These are phyloP conservation scores for Argynnis bischoffii DNA, from an alignment of 2,888 invertebrate species.

Conservation along the genomic window DNA sequence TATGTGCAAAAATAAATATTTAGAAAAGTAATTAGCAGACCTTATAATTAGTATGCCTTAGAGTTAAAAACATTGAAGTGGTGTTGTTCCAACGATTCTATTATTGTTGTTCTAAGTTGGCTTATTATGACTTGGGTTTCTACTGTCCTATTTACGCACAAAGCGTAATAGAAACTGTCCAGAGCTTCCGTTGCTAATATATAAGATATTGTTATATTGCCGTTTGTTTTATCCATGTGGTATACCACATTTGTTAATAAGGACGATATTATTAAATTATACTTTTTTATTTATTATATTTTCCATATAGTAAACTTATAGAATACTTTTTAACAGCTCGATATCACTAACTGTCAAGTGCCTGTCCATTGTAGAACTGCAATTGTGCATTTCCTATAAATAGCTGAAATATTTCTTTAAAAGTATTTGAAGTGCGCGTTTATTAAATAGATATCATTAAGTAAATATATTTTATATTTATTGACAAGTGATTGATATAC, in stretches of 20 bases:
- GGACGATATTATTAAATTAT: too few species aligned
- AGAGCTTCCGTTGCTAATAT: not conserved
- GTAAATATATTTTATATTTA: too few species aligned
- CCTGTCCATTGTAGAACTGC: slow-evolving; percentile 21
- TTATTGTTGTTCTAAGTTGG: slow-evolving; percentile 24
- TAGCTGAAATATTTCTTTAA: not conserved
- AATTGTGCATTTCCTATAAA: slow-evolving; percentile 24
- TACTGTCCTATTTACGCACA: slow-evolving; percentile 21
- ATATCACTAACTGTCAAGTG: slow-evolving; percentile 20
- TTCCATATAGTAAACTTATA: not conserved
- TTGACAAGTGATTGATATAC: too few species aligned
- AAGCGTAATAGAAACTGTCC: slow-evolving; percentile 5
- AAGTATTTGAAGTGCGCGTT: not conserved
- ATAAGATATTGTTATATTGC: not conserved
- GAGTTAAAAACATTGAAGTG: not conserved
- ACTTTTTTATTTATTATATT: too few species aligned
- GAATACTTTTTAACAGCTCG: not conserved
- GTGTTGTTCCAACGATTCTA: slow-evolving; percentile 9
- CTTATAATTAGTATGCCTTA: not conserved
- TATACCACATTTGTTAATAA: too few species aligned
- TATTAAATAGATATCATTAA: not conserved
- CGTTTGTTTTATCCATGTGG: too few species aligned
- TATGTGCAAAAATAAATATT: slow-evolving; percentile 7
- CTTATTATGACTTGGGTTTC: slow-evolving; percentile 15
- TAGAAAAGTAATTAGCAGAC: not conserved